These are phyloP conservation scores for Bombyx mandarina DNA, from an alignment of 1,140 invertebrate genomes.

Conservation along the genomic window DNA sequence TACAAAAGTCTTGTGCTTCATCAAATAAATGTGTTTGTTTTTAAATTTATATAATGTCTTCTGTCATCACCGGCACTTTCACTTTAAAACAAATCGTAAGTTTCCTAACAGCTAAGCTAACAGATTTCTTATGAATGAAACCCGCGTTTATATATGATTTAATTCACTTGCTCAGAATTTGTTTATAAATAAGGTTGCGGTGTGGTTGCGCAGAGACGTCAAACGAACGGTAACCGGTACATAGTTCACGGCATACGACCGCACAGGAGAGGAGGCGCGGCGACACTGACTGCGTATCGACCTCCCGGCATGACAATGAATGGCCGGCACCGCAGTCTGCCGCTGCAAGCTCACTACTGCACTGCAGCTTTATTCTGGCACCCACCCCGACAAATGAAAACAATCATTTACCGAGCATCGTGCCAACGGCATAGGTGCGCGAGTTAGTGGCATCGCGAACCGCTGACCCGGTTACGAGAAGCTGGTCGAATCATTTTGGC, in stretches of 20 bases:
- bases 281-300: constrained; percentile 53
- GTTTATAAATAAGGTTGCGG: constrained; percentile 45
- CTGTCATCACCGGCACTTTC: constrained; percentile 18
- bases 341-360: constrained; percentile 59
- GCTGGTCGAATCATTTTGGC: constrained; percentile 4
- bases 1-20: neutral
- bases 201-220: constrained; percentile 21
- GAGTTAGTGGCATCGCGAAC: constrained; percentile 17
- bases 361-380: constrained; percentile 67
- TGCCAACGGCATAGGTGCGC: constrained; percentile 30
- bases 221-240: constrained; percentile 10
- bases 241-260: constrained; percentile 20
- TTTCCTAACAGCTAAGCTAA: constrained; percentile 6
- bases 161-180: constrained; percentile 19
- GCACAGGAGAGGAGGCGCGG: constrained; percentile 35
- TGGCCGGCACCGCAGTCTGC: constrained; percentile 48
- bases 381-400: constrained; percentile 32
- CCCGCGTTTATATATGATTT: constrained; percentile 1
- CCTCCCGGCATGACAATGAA: constrained; percentile 51
- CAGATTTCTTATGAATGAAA: constrained; percentile 7
- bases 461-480: constrained; percentile 17
- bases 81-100: constrained; percentile 14
- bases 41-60: constrained; percentile 23
- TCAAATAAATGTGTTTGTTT: constrained; percentile 5
- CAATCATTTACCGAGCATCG: constrained; percentile 15